Percentiles rank a stretch among this genome's conserved stretches.
These are phyloP conservation scores for Branchellion lobata DNA, from an alignment of 2,888 invertebrate species.

Conservation along the genomic window DNA sequence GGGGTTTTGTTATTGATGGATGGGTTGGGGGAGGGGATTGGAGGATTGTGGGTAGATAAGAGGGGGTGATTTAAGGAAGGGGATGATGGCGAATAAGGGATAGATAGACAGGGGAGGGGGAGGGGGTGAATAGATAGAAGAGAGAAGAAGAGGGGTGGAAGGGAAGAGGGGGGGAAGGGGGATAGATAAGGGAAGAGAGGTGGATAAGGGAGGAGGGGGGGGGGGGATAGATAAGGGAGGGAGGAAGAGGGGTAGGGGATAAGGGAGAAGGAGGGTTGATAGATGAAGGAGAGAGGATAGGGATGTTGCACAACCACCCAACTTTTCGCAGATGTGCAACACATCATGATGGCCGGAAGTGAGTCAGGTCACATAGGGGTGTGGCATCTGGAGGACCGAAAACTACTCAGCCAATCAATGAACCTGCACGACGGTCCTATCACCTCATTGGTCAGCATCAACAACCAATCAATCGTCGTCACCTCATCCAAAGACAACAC, in stretches of 20 bases:
- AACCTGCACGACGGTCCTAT: constrained; percentile 75
- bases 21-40: background rate
- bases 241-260: too few relatives aligned
- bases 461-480: constrained; percentile 83
- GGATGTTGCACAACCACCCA: background rate
- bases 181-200: too few relatives aligned
- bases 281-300: too few relatives aligned
- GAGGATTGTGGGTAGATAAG: background rate
- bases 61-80: too few relatives aligned
- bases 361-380: constrained; percentile 81
- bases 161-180: too few relatives aligned
- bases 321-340: constrained; percentile 72
- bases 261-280: background rate
- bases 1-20: too few relatives aligned
- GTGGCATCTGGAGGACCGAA: constrained; percentile 76
- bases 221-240: background rate
- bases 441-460: constrained; percentile 78
- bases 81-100: too few relatives aligned
- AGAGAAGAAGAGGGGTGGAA: too few relatives aligned
- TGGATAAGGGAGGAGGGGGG: too few relatives aligned
- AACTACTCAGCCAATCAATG: constrained; percentile 77
- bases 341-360: constrained; percentile 83
- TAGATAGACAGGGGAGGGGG: too few relatives aligned
- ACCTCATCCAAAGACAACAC: constrained; percentile 92
- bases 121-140: too few relatives aligned